Percentiles rank a stretch among this genome's conserved stretches.
These are phyloP conservation scores for Melangyna quadrimaculata DNA, from an alignment of 2,888 invertebrate genomes.

Conservation along the genomic window DNA sequence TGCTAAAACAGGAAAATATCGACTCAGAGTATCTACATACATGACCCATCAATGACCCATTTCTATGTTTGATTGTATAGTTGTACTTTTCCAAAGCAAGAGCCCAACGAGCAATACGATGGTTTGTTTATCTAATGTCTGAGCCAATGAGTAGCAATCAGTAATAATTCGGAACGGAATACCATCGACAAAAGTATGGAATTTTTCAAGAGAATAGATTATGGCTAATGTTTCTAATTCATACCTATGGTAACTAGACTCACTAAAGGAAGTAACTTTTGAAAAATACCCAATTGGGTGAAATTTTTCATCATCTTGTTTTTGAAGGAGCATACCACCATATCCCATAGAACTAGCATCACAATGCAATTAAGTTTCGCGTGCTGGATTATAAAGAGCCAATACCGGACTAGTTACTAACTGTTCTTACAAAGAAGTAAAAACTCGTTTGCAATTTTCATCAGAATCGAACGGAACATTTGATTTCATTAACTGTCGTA, in stretches of 20 bases:
- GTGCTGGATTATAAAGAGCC: constrained; percentile 1
- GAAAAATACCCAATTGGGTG: constrained; percentile 74
- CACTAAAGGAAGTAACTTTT: constrained; percentile 71
- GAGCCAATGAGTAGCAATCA: constrained; percentile 36
- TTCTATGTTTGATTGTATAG: constrained; percentile 7
- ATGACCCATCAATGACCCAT: constrained; percentile 3
- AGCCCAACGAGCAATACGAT: constrained; percentile 76
- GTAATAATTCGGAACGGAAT: constrained; percentile 14
- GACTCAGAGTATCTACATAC: constrained; percentile 28
- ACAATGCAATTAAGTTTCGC: not conserved
- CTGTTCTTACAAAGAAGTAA: not conserved
- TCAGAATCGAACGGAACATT: not conserved
- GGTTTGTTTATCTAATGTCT: constrained; percentile 41
- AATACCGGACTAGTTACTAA: not conserved
- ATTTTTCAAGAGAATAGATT: constrained; percentile 3
- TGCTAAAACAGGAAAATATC: not conserved
- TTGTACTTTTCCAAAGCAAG: constrained; percentile 49
- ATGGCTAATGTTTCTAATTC: constrained; percentile 29
- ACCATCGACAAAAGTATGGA: constrained; percentile 7
- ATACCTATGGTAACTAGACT: constrained; percentile 74
- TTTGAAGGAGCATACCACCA: no score
- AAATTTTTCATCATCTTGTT: no score
- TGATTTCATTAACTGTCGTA: not conserved
- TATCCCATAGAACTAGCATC: no score
- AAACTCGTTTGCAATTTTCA: not conserved